Conservation (phyloP, 2,797 vertebrate genomes). For the Lophotriccus pileatus region DNA sequence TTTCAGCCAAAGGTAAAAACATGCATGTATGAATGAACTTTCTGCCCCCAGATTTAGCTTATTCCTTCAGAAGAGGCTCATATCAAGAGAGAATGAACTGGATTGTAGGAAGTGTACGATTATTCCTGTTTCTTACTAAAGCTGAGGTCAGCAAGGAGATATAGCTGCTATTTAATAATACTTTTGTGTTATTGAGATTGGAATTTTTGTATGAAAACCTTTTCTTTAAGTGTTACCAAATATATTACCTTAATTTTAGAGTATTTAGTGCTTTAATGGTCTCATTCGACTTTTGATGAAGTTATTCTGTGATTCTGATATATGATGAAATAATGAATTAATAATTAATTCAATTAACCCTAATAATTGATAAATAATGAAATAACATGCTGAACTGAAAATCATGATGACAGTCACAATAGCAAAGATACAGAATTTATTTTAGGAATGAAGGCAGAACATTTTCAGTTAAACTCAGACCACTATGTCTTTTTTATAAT, state of each 20-base stretch:
- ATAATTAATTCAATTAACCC: no score
- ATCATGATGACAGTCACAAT: not conserved
- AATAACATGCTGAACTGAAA: not conserved
- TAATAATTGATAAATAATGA: not conserved
- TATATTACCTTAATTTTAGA: not conserved
- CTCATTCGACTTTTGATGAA: not conserved
- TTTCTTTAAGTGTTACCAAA: not conserved
- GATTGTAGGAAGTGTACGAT: not conserved
- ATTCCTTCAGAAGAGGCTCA: not conserved
- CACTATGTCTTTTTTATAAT: not conserved
- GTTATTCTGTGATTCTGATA: not conserved
- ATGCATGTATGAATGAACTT: conserved; percentile 11
- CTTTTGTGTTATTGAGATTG: not conserved
- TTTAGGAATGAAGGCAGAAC: not conserved
- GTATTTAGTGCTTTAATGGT: not conserved
- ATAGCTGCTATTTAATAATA: not conserved
- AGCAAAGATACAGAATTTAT: not conserved
- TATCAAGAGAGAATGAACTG: not conserved
- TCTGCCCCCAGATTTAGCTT: not conserved
- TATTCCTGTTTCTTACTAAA: not conserved
- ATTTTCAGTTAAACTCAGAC: not conserved
- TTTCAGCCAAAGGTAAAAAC: conserved; percentile 91
- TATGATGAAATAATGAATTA: not conserved
- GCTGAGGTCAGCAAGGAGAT: not conserved
- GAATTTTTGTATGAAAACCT: not conserved